Percentiles rank a stretch among this genome's conserved stretches.
phyloP scores from a whole-genome alignment of 1,140 invertebrate genomes.

The Caenorhabditis remanei region DNA sequence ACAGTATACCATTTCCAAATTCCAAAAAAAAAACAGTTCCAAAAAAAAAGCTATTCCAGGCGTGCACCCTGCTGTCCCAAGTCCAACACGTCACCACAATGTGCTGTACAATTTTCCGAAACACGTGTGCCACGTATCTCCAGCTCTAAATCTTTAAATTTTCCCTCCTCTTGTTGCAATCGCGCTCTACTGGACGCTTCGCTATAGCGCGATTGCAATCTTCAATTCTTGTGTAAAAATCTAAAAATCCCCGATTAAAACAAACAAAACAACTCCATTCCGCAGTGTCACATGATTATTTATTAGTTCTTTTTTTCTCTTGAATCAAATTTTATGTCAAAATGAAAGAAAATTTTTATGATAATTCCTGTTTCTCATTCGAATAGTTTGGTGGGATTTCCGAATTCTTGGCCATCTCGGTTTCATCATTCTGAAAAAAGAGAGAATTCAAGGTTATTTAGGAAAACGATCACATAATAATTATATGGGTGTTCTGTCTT shows the following conservation, averaged over 20 bases:
- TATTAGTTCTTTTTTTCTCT: not conserved
- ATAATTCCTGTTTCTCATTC: slow-evolving; percentile 2
- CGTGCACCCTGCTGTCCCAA: slow-evolving; percentile 54
- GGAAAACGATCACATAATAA: slow-evolving; percentile 30
- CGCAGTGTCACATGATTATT: slow-evolving; percentile 33
- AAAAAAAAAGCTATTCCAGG: slow-evolving; percentile 39
- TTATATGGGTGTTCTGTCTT: slow-evolving; percentile 22
- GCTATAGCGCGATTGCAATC: too few species aligned
- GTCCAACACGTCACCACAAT: slow-evolving; percentile 58
- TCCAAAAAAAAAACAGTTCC: too few species aligned
- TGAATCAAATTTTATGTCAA: too few species aligned
- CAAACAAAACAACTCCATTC: too few species aligned
- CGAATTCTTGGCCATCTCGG: slow-evolving; percentile 27
- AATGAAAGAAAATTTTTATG: too few species aligned
- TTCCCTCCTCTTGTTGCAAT: too few species aligned
- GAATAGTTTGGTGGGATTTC: slow-evolving; percentile 10
- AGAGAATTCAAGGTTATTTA: slow-evolving; percentile 36
- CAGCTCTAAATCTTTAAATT: not conserved
- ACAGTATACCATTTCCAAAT: too few species aligned
- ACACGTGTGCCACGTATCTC: slow-evolving; percentile 51
- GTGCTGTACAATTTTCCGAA: slow-evolving; percentile 61
- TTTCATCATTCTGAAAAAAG: slow-evolving; percentile 24
- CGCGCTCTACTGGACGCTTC: too few species aligned
- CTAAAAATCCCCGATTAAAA: not conserved
- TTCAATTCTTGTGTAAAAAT: slow-evolving; percentile 3